Percentiles rank a stretch among this genome's conserved stretches.
These are phyloP conservation scores for Sycophaga agraensis DNA, from an alignment of 1,140 invertebrate genomes.

Conservation along the genomic window DNA sequence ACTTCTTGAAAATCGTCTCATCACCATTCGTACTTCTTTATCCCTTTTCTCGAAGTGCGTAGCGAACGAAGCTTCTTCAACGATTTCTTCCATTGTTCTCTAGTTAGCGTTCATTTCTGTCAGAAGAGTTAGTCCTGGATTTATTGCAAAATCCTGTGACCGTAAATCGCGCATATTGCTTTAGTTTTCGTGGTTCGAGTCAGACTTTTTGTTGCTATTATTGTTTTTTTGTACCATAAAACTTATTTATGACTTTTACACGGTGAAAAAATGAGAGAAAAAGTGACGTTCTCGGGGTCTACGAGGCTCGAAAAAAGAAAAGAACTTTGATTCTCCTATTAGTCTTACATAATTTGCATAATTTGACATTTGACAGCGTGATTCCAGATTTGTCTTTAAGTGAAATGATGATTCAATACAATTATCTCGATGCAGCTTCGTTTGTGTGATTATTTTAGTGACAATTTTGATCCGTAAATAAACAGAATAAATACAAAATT, in stretches of 20 bases:
- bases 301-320: neutral
- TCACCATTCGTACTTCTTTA: slow-evolving; percentile 4
- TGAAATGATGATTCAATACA: no score
- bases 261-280: neutral
- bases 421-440: no score
- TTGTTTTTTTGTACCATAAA: neutral
- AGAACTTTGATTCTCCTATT: neutral
- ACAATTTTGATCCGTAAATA: no score
- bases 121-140: neutral
- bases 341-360: neutral
- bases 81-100: neutral
- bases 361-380: no score
- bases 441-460: no score
- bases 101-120: neutral
- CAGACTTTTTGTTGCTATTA: neutral
- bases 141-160: slow-evolving; percentile 1
- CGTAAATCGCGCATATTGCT: slow-evolving; percentile 11
- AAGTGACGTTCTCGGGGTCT: neutral
- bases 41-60: neutral
- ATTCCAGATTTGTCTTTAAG: no score
- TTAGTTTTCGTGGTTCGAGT: neutral
- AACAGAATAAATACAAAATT: no score
- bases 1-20: slow-evolving; percentile 34
- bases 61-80: neutral
- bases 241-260: neutral